Evolutionary conservation across 1,140 invertebrate genomes (phyloP).

Genomic region (Drosophila varians): DNA sequence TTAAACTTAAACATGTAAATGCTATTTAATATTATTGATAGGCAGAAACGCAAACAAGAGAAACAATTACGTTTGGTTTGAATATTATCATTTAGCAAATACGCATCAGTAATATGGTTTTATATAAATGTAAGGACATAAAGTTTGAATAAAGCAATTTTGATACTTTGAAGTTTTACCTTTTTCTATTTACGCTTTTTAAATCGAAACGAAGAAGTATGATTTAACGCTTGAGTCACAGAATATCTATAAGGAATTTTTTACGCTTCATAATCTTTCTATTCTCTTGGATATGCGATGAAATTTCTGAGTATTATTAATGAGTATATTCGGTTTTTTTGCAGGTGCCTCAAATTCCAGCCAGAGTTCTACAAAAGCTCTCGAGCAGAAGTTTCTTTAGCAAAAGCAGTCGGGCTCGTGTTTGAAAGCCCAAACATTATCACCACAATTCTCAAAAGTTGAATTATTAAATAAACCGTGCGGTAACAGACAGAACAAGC

Average conservation of each 20-base stretch:
- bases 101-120: conserved; percentile 34
- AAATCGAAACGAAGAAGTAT: not conserved
- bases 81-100: conserved; percentile 24
- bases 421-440: conserved; percentile 44
- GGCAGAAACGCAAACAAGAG: conserved; percentile 8
- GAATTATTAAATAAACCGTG: conserved; percentile 36
- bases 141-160: conserved; percentile 38
- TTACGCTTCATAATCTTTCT: conserved; percentile 1
- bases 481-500: conserved; percentile 36
- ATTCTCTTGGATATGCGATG: not conserved
- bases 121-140: conserved; percentile 27
- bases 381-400: conserved; percentile 92
- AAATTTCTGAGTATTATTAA: conserved; percentile 11
- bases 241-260: not conserved
- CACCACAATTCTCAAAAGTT: conserved; percentile 36
- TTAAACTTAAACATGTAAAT: conserved; percentile 8
- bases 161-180: conserved; percentile 37
- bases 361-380: conserved; percentile 90
- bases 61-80: conserved; percentile 10
- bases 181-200: conserved; percentile 17
- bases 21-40: conserved; percentile 22
- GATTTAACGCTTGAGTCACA: not conserved
- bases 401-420: conserved; percentile 86
- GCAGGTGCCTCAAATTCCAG: conserved; percentile 87
- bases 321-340: conserved; percentile 43